Conservation (phyloP, 2,888 invertebrate species). For the Heliothis peltigera region DNA sequence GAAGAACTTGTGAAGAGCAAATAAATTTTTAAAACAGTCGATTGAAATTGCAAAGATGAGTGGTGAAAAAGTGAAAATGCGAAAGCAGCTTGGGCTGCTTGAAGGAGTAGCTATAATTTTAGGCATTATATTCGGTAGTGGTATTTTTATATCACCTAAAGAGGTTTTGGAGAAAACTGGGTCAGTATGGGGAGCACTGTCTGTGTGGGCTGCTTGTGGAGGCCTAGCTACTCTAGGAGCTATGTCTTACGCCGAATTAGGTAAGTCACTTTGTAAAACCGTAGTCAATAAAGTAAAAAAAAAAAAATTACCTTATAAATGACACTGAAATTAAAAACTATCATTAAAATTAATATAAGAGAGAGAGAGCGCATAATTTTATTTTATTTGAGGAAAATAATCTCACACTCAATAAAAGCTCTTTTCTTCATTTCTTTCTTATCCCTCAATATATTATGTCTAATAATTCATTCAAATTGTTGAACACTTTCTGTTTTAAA, state of each 20-base stretch:
- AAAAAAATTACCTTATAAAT: too few species aligned
- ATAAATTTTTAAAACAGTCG: neutral
- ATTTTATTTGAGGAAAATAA: too few species aligned
- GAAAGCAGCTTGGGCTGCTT: slow-evolving; percentile 96
- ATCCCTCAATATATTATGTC: too few species aligned
- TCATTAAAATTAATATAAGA: too few species aligned
- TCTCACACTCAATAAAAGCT: too few species aligned
- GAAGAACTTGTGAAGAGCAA: slow-evolving; percentile 2
- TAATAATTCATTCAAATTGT: too few species aligned
- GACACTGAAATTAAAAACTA: too few species aligned
- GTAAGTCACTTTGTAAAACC: slow-evolving; percentile 72
- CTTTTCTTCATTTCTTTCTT: too few species aligned
- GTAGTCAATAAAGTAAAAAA: slow-evolving; percentile 1
- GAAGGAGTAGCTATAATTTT: slow-evolving; percentile 98
- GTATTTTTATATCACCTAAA: slow-evolving; percentile 98
- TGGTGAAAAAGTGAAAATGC: slow-evolving; percentile 93
- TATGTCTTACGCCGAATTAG: slow-evolving; percentile 98
- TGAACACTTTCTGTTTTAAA: too few species aligned
- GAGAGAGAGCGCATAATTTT: too few species aligned
- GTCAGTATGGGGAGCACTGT: slow-evolving; percentile 96
- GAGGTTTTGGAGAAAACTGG: slow-evolving; percentile 97
- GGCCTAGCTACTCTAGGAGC: slow-evolving; percentile 97
- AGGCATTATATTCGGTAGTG: slow-evolving; percentile 98
- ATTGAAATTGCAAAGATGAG: slow-evolving; percentile 68
- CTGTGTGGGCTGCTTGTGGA: slow-evolving; percentile 97